These are phyloP conservation scores for Naja naja DNA, from an alignment of 2,113 vertebrate genomes.

Conservation along the genomic window DNA sequence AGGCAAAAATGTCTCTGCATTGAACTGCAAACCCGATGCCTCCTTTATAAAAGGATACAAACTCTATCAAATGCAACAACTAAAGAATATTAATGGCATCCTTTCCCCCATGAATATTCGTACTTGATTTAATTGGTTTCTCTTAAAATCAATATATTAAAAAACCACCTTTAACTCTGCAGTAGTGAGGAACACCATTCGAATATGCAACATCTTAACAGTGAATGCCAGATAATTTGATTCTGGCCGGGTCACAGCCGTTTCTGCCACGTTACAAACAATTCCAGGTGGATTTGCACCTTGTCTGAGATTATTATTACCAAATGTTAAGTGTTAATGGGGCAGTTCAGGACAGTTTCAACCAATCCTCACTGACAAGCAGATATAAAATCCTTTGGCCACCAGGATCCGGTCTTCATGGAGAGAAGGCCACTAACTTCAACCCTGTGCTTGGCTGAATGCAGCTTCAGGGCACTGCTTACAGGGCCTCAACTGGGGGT, in stretches of 20 bases:
- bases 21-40: constrained; percentile 14
- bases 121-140: constrained; percentile 46
- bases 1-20: constrained; percentile 14
- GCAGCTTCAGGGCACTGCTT: constrained; percentile 42
- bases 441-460: constrained; percentile 38
- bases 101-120: constrained; percentile 31
- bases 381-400: constrained; percentile 62
- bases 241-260: not conserved
- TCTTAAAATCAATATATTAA: constrained; percentile 46
- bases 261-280: not conserved
- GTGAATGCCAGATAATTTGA: constrained; percentile 11
- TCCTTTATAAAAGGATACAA: constrained; percentile 23
- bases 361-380: constrained; percentile 41
- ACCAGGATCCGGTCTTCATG: constrained; percentile 47
- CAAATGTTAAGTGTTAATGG: constrained; percentile 26
- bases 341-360: constrained; percentile 15
- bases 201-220: constrained; percentile 37
- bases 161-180: constrained; percentile 39
- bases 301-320: constrained; percentile 33
- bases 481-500: constrained; percentile 36
- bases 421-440: constrained; percentile 39
- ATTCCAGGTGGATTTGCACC: constrained; percentile 34
- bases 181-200: constrained; percentile 43
- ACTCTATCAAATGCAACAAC: constrained; percentile 33
- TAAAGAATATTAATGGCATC: constrained; percentile 39